Percentiles rank a stretch among this genome's conserved stretches.
Conservation (phyloP, 2,797 vertebrate species). For the Micromesistius poutassou region DNA sequence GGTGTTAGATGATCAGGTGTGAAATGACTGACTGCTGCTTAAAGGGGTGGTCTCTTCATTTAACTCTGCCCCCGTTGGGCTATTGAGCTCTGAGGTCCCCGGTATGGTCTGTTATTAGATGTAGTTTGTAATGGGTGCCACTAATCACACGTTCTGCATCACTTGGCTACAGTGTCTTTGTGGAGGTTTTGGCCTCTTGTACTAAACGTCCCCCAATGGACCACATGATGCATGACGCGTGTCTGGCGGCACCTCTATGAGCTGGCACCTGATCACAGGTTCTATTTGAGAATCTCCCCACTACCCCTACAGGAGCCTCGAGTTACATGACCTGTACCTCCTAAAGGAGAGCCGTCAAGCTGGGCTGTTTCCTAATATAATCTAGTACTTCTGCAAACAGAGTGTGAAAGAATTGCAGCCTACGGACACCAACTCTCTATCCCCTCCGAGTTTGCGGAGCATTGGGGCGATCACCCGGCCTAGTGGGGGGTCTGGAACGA, state of each 20-base stretch:
- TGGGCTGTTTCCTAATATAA: background rate
- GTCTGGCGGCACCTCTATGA: background rate
- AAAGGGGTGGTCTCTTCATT: background rate
- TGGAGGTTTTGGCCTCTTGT: background rate
- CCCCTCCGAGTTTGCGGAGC: background rate
- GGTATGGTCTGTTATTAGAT: background rate
- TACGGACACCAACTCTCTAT: background rate
- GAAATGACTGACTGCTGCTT: background rate
- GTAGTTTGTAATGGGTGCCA: background rate
- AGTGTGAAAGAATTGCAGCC: background rate
- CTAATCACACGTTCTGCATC: background rate
- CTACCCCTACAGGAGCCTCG: background rate
- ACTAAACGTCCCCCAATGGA: too few species aligned
- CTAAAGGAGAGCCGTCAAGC: background rate
- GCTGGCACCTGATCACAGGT: background rate
- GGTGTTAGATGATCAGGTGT: slow-evolving; percentile 1
- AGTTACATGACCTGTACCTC: background rate
- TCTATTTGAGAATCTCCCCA: background rate
- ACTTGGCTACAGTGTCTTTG: background rate
- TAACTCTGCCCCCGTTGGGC: background rate
- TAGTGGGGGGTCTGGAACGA: too few species aligned
- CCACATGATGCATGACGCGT: background rate
- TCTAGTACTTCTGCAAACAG: background rate
- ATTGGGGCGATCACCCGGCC: background rate
- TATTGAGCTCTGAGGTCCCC: background rate